Evolutionary conservation across 2,888 invertebrate species (phyloP).

Genomic region (Oxystoma pomonae): DNA sequence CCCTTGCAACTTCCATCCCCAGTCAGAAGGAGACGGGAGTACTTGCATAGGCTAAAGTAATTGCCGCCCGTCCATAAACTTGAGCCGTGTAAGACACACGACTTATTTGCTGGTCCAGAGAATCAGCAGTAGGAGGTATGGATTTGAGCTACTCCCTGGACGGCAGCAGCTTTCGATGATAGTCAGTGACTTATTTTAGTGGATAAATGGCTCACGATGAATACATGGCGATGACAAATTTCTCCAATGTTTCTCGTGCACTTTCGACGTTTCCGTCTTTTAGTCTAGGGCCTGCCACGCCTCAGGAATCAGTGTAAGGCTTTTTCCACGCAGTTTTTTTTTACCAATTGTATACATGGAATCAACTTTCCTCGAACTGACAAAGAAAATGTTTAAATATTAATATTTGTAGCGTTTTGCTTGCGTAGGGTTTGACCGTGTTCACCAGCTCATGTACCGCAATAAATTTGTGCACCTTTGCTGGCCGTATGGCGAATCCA

Average conservation of each 20-base stretch:
- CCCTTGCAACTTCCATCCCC: slow-evolving; percentile 4
- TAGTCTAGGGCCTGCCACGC: background rate
- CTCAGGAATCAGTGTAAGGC: background rate
- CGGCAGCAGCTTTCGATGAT: slow-evolving; percentile 1
- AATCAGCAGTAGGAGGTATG: no score
- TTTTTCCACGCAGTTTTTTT: background rate
- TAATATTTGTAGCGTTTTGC: no score
- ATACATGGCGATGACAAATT: slow-evolving; percentile 4
- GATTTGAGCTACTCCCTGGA: background rate
- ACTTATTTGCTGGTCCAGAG: background rate
- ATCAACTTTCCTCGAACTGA: no score
- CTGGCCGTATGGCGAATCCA: no score
- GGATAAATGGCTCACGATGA: slow-evolving; percentile 1
- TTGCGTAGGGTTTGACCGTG: no score
- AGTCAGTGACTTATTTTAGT: background rate
- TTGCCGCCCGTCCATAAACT: background rate
- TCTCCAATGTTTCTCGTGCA: background rate
- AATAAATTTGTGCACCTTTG: no score
- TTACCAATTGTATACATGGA: background rate
- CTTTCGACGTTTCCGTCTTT: background rate
- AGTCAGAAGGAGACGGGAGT: slow-evolving; percentile 1
- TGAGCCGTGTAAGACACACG: slow-evolving; percentile 3
- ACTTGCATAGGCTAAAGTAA: background rate
- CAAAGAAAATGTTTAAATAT: no score
- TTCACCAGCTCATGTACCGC: no score